Percentiles rank a stretch among this genome's conserved stretches.
These are phyloP conservation scores for Bembecia ichneumoniformis DNA, from an alignment of 2,888 invertebrate genomes.

Conservation along the genomic window DNA sequence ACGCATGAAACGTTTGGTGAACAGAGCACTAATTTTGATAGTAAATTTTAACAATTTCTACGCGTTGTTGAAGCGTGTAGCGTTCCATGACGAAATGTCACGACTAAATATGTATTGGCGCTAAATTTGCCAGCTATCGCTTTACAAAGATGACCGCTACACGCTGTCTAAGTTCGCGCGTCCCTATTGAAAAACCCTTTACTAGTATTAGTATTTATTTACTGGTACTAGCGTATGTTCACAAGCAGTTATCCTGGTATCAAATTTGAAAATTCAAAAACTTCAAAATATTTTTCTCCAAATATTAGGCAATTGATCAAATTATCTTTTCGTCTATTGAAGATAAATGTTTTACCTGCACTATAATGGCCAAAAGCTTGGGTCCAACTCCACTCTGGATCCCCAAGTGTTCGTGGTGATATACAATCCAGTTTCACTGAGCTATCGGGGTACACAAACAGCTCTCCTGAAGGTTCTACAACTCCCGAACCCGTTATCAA, in stretches of 20 bases:
- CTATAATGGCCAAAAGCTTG: slow-evolving; percentile 83
- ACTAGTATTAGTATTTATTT: background rate
- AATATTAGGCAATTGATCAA: background rate
- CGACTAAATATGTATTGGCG: too few relatives aligned
- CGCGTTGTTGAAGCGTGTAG: too few relatives aligned
- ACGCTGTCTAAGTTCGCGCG: too few relatives aligned
- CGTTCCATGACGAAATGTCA: too few relatives aligned
- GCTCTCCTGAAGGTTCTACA: slow-evolving; percentile 83
- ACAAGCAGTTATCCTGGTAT: too few relatives aligned
- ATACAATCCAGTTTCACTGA: slow-evolving; percentile 88
- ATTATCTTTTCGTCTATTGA: background rate
- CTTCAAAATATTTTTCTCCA: background rate
- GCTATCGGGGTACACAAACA: slow-evolving; percentile 85
- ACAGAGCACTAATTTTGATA: too few relatives aligned
- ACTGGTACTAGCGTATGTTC: too few relatives aligned
- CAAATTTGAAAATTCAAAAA: background rate
- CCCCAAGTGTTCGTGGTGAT: slow-evolving; percentile 80
- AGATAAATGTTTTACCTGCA: slow-evolving; percentile 73
- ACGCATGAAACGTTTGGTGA: too few relatives aligned
- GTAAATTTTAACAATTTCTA: too few relatives aligned
- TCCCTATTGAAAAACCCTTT: too few relatives aligned
- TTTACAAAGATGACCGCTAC: too few relatives aligned
- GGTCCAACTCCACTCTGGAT: slow-evolving; percentile 92
- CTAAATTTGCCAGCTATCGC: too few relatives aligned
- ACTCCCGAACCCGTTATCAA: slow-evolving; percentile 85